Evolutionary conservation across 2,888 invertebrate species (phyloP).

Genomic region (Dynastes hyllus): DNA sequence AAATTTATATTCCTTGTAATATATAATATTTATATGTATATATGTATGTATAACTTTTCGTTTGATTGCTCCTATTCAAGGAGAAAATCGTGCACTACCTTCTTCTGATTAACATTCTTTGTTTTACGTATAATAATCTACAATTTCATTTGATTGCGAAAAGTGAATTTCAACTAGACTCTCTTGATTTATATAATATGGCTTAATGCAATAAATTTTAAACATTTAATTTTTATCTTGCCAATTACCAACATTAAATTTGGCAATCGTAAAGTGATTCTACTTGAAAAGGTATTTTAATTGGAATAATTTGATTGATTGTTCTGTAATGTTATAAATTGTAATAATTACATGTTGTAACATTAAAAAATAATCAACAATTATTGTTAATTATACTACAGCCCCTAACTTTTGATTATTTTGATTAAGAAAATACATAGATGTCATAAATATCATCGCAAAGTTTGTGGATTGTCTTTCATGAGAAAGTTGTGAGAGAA

Average conservation of each 20-base stretch:
- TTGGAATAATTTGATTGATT: no score
- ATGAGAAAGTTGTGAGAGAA: no score
- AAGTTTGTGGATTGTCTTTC: no score
- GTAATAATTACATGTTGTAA: no score
- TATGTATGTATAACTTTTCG: conserved; percentile 35
- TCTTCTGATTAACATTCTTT: background rate
- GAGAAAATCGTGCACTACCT: background rate
- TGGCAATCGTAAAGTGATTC: background rate
- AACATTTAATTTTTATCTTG: background rate
- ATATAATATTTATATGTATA: conserved; percentile 36
- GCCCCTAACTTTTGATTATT: no score
- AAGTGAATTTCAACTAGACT: conserved; percentile 27
- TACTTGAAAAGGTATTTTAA: no score
- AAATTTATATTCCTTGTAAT: conserved; percentile 30
- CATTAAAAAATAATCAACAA: no score
- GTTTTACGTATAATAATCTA: conserved; percentile 12
- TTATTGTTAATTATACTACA: no score
- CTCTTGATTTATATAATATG: background rate
- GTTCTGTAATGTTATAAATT: no score
- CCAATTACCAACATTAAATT: background rate
- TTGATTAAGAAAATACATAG: no score
- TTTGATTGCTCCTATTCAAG: background rate
- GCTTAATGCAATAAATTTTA: background rate
- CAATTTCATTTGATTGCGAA: conserved; percentile 11
- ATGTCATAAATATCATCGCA: no score